phyloP scores from a whole-genome alignment of 2,888 invertebrate genomes.

The Harpagoxenus sublaevis region DNA sequence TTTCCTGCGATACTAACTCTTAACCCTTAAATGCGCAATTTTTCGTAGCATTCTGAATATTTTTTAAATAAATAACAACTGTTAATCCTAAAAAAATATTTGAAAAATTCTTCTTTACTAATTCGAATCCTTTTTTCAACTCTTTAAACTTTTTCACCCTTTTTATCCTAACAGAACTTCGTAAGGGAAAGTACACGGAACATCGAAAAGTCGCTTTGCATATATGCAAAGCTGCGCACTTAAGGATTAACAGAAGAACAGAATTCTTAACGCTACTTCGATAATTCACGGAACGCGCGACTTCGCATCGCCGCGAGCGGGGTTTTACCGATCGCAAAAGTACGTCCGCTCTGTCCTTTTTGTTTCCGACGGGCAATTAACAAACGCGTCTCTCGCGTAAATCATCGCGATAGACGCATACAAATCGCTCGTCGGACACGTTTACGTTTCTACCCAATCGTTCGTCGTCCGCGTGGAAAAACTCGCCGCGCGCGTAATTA shows the following conservation, averaged over 20 bases:
- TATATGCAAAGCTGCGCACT: too few relatives aligned
- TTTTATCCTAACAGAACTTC: too few relatives aligned
- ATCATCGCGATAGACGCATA: constrained; percentile 3
- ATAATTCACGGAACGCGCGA: constrained; percentile 4
- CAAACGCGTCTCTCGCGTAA: constrained; percentile 12
- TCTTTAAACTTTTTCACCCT: too few relatives aligned
- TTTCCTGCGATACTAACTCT: not conserved
- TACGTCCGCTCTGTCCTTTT: not conserved
- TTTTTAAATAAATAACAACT: too few relatives aligned
- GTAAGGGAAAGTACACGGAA: too few relatives aligned
- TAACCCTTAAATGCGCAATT: not conserved
- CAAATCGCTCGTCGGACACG: constrained; percentile 14
- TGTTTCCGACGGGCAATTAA: not conserved
- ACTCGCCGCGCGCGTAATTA: constrained; percentile 29
- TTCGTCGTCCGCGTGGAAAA: not conserved
- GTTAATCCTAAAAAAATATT: too few relatives aligned
- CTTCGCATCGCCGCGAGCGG: not conserved
- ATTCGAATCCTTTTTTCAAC: too few relatives aligned
- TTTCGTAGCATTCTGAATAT: too few relatives aligned
- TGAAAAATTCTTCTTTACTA: too few relatives aligned
- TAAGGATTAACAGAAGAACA: not conserved
- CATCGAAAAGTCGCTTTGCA: too few relatives aligned
- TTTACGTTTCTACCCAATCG: not conserved
- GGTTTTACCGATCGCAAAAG: not conserved
- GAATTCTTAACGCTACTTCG: constrained; percentile 11